Evolutionary conservation across 2,888 invertebrate genomes (phyloP).

Genomic region (Parnassius orleans): DNA sequence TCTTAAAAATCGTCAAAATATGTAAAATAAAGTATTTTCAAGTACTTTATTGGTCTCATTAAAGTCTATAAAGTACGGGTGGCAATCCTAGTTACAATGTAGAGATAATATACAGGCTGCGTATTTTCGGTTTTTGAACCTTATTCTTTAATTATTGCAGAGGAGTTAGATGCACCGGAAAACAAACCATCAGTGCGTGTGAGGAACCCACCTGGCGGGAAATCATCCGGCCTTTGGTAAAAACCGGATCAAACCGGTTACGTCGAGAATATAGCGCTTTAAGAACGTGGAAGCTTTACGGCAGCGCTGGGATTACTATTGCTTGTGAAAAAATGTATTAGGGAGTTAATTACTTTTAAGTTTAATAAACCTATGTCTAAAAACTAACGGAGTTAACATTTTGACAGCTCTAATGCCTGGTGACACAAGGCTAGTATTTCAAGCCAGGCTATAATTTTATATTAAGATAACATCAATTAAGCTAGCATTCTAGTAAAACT

Average conservation of each 20-base stretch:
- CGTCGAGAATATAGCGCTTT: conserved; percentile 5
- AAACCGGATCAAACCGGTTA: conserved; percentile 28
- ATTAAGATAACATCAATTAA: too few species aligned
- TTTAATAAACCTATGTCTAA: conserved; percentile 13
- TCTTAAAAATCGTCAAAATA: too few species aligned
- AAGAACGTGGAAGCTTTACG: conserved; percentile 14
- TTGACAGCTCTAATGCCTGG: not conserved
- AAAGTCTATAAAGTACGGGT: too few species aligned
- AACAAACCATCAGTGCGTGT: conserved; percentile 91
- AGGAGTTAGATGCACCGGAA: conserved; percentile 87
- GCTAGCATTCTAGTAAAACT: too few species aligned
- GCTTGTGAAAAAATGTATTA: conserved; percentile 39
- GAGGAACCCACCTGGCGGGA: conserved; percentile 94
- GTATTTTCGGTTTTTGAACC: too few species aligned
- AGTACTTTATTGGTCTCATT: too few species aligned
- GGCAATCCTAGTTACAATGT: too few species aligned
- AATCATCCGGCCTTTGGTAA: conserved; percentile 93
- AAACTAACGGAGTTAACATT: conserved; percentile 8
- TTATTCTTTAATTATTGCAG: conserved; percentile 71
- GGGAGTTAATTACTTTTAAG: conserved; percentile 12
- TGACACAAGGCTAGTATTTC: too few species aligned
- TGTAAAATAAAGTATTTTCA: too few species aligned
- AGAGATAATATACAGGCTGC: too few species aligned
- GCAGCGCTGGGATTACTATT: conserved; percentile 34
- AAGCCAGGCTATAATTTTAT: too few species aligned